Conservation (phyloP, 1,140 invertebrate genomes). For the Cyphomyrmex costatus region DNA sequence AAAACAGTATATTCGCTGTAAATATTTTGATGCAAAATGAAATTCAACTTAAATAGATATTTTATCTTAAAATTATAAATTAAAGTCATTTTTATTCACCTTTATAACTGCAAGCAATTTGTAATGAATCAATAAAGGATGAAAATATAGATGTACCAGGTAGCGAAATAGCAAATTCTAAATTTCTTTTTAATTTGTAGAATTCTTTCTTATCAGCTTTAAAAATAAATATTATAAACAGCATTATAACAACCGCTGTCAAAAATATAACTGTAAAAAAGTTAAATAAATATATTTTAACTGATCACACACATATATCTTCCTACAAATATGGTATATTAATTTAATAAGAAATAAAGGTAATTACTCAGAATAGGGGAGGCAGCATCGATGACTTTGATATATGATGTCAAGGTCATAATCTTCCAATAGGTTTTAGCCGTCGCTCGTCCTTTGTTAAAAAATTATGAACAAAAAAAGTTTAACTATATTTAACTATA, state of each 20-base stretch:
- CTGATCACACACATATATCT: background rate
- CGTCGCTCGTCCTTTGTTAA: too few species aligned
- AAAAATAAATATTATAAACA: background rate
- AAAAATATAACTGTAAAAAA: constrained; percentile 4
- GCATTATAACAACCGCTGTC: background rate
- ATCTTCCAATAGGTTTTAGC: too few species aligned
- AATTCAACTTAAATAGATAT: background rate
- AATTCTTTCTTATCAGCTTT: background rate
- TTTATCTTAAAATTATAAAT: background rate
- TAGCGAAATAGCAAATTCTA: background rate
- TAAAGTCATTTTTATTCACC: background rate
- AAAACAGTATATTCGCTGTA: too few species aligned
- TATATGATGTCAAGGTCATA: too few species aligned
- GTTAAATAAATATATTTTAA: background rate
- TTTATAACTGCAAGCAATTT: constrained; percentile 15
- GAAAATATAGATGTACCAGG: constrained; percentile 10
- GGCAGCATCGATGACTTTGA: too few species aligned
- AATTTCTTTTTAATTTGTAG: background rate
- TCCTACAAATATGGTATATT: background rate
- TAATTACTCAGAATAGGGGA: too few species aligned
- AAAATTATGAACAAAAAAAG: too few species aligned
- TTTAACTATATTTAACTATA: too few species aligned
- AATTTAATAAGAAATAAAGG: too few species aligned
- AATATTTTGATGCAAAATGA: background rate
- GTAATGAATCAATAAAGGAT: background rate